Percentiles rank a stretch among this genome's conserved stretches.
Conservation (phyloP, 2,888 invertebrate genomes). For the Microdon myrmicae region DNA sequence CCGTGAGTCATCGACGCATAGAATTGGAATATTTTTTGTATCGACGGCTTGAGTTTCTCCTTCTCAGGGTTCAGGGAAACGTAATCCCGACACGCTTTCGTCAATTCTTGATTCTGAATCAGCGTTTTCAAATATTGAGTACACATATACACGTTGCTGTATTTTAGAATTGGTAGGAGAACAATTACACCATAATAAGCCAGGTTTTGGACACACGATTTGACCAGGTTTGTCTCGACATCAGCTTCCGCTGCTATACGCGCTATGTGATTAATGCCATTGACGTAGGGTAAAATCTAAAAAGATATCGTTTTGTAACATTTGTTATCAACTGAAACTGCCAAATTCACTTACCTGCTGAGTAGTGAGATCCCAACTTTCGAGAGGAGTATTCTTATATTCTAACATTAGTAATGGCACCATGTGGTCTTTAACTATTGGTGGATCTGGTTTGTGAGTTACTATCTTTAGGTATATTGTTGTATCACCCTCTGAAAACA, state of each 20-base stretch:
- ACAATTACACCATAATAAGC: conserved; percentile 81
- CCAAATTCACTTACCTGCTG: conserved; percentile 78
- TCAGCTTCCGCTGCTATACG: conserved; percentile 90
- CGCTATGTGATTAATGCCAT: conserved; percentile 91
- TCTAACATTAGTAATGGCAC: conserved; percentile 84
- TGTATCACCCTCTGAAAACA: conserved; percentile 79
- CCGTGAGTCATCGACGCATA: conserved; percentile 78
- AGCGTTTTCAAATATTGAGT: conserved; percentile 79
- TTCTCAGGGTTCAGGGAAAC: conserved; percentile 63
- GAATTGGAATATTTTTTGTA: conserved; percentile 67
- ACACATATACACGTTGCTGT: conserved; percentile 86
- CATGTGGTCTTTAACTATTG: conserved; percentile 85
- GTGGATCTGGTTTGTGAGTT: conserved; percentile 82
- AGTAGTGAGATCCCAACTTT: conserved; percentile 94
- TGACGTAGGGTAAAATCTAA: conserved; percentile 79
- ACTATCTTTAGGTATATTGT: conserved; percentile 91
- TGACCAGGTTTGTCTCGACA: conserved; percentile 92
- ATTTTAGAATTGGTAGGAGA: conserved; percentile 83
- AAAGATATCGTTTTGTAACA: neutral
- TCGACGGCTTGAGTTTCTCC: conserved; percentile 60
- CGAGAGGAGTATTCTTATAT: conserved; percentile 72
- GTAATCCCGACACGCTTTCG: conserved; percentile 75
- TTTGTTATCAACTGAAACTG: neutral
- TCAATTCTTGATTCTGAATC: conserved; percentile 74
- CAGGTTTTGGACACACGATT: conserved; percentile 92